Evolutionary conservation across 2,113 vertebrate species (phyloP), one percentile per base, ranked within the genome.

Genomic region (Noctilio leporinus): DNA sequence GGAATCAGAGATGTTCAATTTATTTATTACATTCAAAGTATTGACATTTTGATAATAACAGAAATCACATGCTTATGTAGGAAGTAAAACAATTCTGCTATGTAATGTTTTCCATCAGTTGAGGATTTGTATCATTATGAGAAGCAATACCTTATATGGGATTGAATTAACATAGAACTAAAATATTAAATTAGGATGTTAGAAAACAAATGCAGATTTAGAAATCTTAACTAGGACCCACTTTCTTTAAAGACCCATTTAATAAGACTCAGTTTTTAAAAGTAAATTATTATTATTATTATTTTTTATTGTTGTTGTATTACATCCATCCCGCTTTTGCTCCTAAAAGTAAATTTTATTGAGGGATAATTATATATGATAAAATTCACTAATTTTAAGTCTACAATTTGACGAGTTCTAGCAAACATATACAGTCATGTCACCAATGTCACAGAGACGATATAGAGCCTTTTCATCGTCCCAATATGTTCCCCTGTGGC

Each of bases 161-260:
- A 90, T 67, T 76, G 59, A 85, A 30, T 90, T 51, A 87, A 51
- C 10, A 4, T 80, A 69, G 70, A 87, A 76, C 17, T 55, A 49
- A 92, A 92, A 62, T 70, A 24, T 51, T 51, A 82, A 84, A 35
- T 93, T 92, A 91, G 45, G 26, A 78, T 55, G 28, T 87, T 88
- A 75, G 70, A 80, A 80, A 92, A 80, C 49, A 93, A 90, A 85
- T 47, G 55, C 51, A 38, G 40, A 49, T 33, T 84, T 47, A 67
- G 81, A 90, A 86, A 57, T 49, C 43, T 95, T 89, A 65, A 65
- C 33, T 49, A 51, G 69, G 30, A 47, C 16, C 35, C 40, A 88
- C 89, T 86, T 95, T 90, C 82, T 95, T 90, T 80, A 47, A 92
- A 92, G 69, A 53, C 22, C 72, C 49, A 82, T 91, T 83, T 82